These are phyloP conservation scores for Apeltes quadracus DNA, from an alignment of 2,113 vertebrate species.

Conservation along the genomic window DNA sequence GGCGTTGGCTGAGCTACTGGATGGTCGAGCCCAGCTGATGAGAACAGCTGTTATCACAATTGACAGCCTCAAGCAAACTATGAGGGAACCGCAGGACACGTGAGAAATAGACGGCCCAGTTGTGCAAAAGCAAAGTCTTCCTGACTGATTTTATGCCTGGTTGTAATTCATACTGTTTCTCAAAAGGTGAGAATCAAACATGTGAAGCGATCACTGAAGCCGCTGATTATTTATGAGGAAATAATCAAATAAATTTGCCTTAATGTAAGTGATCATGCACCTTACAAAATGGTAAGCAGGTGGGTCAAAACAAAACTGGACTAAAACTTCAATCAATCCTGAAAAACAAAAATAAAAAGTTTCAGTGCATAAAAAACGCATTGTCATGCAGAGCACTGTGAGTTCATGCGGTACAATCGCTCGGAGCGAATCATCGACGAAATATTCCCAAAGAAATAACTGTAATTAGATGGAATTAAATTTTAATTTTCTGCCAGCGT, in stretches of 20 bases:
- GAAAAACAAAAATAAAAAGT: background rate
- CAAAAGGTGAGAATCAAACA: conserved; percentile 33
- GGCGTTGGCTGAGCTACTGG: background rate
- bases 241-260: conserved; percentile 44
- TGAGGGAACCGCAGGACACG: background rate
- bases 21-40: background rate
- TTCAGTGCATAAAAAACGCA: background rate
- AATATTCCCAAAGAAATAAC: conserved; percentile 10
- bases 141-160: background rate
- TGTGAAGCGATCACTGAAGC: conserved; percentile 1
- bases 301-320: background rate
- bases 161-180: conserved; percentile 14
- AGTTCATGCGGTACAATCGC: background rate
- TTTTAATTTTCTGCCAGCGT: conserved; percentile 33
- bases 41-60: background rate
- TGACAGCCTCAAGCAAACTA: background rate
- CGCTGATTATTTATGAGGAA: conserved; percentile 31
- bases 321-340: conserved; percentile 53
- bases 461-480: conserved; percentile 32
- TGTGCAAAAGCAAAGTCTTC: background rate
- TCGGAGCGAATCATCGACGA: background rate
- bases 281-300: conserved; percentile 12
- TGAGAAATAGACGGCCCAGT: background rate
- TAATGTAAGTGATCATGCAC: background rate
- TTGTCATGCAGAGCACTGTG: background rate